Evolutionary conservation across 1,140 invertebrate species (phyloP), one percentile per base, ranked within the genome.

Genomic region (Solenopsis fugax): DNA sequence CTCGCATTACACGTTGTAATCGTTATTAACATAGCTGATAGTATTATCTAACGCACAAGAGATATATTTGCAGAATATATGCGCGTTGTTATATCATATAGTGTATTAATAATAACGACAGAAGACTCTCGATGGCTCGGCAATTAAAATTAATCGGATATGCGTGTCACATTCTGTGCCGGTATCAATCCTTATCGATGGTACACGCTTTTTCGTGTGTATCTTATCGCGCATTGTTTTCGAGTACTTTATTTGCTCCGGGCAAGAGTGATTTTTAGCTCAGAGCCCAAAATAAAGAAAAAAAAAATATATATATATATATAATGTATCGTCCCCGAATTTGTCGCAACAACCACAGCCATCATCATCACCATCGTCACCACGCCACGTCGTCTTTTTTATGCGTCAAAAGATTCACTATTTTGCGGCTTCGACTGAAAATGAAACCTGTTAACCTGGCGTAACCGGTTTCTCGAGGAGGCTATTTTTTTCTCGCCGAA

Each of bases 171-270:
- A 90, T 88, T 92, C 85, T 88, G 76, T 45, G n/a, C 48, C 48
- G 60, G 60, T 65, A 29, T 86, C 92, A 93, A 94, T 94, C 94
- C 94, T 95, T 94, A 95, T 94, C 94, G 64, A 12, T 65, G 21
- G 5, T n/a, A 24, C 45, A 54, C n/a, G 58, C 54, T 72, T 85
- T 89, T 91, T 89, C 62, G 88, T 60, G 71, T 89, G 9, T 93
- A 95, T 95, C 94, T 95, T 95, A 95, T 95, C 94, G 82, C 75
- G 80, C 88, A 92, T 93, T 93, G 92, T 93, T 93, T 93, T 94
- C 91, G 91, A 94, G 93, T 94, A 88, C 89, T 93, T 93, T 94
- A 93, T 94, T 94, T 94, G 89, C 88, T 85, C 75, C 71, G 76
- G 64, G 24, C 56, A 13, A 52, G n/a, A 67, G 58, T 69, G 69